Percentiles rank a stretch among this genome's conserved stretches.
Evolutionary conservation across 37 sponge, comb jelly and placozoan genomes (phyloP).

Genomic region (Spongilla lacustris): DNA sequence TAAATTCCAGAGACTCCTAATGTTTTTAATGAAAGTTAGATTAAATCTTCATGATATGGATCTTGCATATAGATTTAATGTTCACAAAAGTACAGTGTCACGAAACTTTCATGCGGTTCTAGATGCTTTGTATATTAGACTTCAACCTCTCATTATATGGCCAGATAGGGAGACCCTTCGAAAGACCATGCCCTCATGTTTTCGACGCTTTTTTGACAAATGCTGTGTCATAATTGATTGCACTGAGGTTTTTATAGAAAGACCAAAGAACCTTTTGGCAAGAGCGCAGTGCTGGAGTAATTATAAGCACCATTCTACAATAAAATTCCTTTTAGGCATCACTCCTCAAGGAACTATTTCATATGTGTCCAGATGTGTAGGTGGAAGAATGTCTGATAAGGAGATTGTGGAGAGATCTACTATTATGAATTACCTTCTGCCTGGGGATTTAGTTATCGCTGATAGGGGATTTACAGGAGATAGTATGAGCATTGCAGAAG

Average conservation of each 20-base stretch:
- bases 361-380: conserved; percentile 49
- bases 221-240: conserved; percentile 52
- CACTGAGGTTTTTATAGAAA: conserved; percentile 58
- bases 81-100: conserved; percentile 29
- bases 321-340: conserved; percentile 53
- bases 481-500: conserved; percentile 1
- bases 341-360: conserved; percentile 58
- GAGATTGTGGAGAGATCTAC: conserved; percentile 17
- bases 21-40: background rate
- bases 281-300: conserved; percentile 52
- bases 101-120: conserved; percentile 18
- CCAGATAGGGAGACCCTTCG: conserved; percentile 50
- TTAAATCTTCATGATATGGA: background rate
- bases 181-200: conserved; percentile 46
- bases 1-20: background rate
- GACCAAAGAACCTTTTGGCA: conserved; percentile 48
- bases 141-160: conserved; percentile 60
- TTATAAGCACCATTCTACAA: conserved; percentile 58
- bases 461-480: conserved; percentile 44
- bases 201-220: conserved; percentile 3
- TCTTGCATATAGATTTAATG: background rate
- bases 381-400: conserved; percentile 41
- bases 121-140: background rate
- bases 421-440: conserved; percentile 16
- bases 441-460: conserved; percentile 35